phyloP scores from a whole-genome alignment of 1,140 invertebrate species.

The Drosophila carrolli region DNA sequence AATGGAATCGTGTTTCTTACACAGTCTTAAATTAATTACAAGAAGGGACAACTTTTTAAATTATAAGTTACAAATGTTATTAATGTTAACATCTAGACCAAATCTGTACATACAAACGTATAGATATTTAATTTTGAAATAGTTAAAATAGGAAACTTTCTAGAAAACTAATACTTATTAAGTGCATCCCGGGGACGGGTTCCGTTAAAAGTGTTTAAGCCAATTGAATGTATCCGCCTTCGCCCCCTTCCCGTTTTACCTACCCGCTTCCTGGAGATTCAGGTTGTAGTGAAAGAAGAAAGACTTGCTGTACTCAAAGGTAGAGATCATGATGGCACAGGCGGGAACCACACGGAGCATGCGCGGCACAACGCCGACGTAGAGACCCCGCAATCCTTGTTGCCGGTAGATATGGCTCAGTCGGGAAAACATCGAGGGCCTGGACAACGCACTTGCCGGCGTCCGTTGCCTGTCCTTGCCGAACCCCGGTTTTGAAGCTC shows the following conservation, averaged over 20 bases:
- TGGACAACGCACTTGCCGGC: not conserved
- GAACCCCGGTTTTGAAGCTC: not conserved
- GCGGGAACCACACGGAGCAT: constrained; percentile 98
- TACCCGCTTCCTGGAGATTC: constrained; percentile 51
- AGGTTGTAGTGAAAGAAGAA: constrained; percentile 90
- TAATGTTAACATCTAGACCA: too few species aligned
- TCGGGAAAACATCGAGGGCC: constrained; percentile 85
- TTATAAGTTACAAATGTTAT: too few species aligned
- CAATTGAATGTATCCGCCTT: too few species aligned
- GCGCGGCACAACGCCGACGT: constrained; percentile 93
- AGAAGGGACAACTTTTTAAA: too few species aligned
- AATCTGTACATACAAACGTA: too few species aligned
- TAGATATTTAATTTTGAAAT: too few species aligned
- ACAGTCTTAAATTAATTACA: too few species aligned
- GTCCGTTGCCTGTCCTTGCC: not conserved
- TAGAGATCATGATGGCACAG: constrained; percentile 98
- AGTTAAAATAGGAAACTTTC: not conserved
- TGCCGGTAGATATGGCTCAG: constrained; percentile 88
- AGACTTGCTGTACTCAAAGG: constrained; percentile 96
- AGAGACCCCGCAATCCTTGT: constrained; percentile 90
- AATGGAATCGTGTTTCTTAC: too few species aligned
- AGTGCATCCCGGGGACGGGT: not conserved
- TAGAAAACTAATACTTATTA: too few species aligned
- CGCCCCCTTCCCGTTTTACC: constrained; percentile 1
- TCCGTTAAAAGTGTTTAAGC: not conserved